These are phyloP conservation scores for Dolichoris vasculosae DNA, from an alignment of 1,140 invertebrate genomes.

Conservation along the genomic window DNA sequence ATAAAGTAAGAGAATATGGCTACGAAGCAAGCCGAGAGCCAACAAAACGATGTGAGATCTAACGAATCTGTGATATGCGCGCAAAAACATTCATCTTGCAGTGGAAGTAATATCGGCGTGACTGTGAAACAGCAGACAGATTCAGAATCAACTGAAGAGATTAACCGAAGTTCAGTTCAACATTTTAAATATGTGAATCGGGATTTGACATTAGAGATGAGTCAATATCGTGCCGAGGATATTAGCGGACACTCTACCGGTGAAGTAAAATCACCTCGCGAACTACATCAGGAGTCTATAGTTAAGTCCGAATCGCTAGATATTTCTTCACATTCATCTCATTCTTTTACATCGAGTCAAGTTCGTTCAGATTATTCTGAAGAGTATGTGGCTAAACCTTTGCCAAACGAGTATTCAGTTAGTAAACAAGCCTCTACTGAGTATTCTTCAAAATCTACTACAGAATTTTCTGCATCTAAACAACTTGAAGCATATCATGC, in stretches of 20 bases:
- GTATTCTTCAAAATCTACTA: constrained; percentile 59
- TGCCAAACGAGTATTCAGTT: constrained; percentile 24
- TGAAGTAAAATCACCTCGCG: constrained; percentile 71
- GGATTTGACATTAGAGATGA: constrained; percentile 72
- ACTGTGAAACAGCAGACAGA: constrained; percentile 69
- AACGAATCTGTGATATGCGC: constrained; percentile 73
- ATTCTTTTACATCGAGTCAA: constrained; percentile 59
- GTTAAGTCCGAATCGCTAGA: constrained; percentile 68
- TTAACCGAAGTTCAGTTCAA: not conserved
- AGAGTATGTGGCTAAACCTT: constrained; percentile 58
- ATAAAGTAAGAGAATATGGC: constrained; percentile 72
- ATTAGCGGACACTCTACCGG: constrained; percentile 70
- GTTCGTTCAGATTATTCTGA: constrained; percentile 64
- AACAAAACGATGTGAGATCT: constrained; percentile 77
- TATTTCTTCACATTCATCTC: constrained; percentile 62
- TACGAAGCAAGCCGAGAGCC: constrained; percentile 78
- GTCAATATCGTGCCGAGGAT: constrained; percentile 75
- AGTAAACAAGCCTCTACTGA: constrained; percentile 54
- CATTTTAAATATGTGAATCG: constrained; percentile 66
- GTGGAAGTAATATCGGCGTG: constrained; percentile 69
- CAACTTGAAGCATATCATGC: constrained; percentile 62
- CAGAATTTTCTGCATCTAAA: constrained; percentile 62
- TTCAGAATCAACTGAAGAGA: constrained; percentile 56
- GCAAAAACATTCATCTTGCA: constrained; percentile 63
- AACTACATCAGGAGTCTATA: constrained; percentile 64